Evolutionary conservation across 2,113 vertebrate species (phyloP), one percentile per base, ranked within the genome.

Genomic region (Grus americana): DNA sequence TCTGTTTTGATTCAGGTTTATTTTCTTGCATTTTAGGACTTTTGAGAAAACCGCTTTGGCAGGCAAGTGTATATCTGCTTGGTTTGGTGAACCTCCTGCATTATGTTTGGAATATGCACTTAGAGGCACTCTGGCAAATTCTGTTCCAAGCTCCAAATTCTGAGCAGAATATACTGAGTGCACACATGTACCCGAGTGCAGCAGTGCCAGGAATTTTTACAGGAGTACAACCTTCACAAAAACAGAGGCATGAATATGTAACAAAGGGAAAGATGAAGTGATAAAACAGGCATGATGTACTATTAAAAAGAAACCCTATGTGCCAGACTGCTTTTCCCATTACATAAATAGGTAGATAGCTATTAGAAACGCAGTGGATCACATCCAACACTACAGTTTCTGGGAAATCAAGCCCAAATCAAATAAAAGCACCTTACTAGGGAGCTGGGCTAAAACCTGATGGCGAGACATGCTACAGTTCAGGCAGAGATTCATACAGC

Each of bases 1-100:
- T 95, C 88, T 94, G 65, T 15, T 92, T 89, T 54, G 72, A 92
- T 97, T 95, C 92, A 92, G 86, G 79, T 95, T 96, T 96, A 90
- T 90, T 86, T 94, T 92, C 66, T 82, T 93, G 54, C 32, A 27
- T 88, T 93, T 96, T 93, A 96, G 75, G 84, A 85, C 62, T 95
- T 95, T 40, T 38, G 76, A 90, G 88, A 76, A 92, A 95, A 94
- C 74, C 78, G 75, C 72, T 71, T 88, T 94, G 92, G 95, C 94
- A 94, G 80, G 52, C 68, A 81, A 84, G 47, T 13, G 30, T 90
- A 9, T 78, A 90, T 79, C 90, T 92, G 81, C 36, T 91, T 68
- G 80, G 88, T 95, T 88, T 96, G 90, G 66, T 86, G 75, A 96
- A 93, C 63, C 70, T 91, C 89, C 86, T 79, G 65, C 22, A 36